A percentile compares a stretch with the other conserved stretches of the same genome.
Evolutionary conservation across 2,888 invertebrate species (phyloP).

Genomic region (Ochropleura plecta): DNA sequence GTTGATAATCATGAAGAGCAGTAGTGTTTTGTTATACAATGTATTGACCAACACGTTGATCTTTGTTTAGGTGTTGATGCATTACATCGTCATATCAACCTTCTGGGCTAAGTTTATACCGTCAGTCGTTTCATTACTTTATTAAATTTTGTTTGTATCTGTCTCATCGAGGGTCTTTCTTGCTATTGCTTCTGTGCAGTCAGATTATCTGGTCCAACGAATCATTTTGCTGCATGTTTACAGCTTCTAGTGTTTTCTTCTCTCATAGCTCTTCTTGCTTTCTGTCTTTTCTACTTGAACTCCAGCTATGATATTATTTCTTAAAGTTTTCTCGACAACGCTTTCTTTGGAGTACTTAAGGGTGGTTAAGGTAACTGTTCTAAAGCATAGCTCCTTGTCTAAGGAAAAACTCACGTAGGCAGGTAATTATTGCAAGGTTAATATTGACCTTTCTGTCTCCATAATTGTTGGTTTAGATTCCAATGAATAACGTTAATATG

Average conservation of each 20-base stretch:
- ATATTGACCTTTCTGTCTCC: constrained; percentile 4
- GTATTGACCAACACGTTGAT: constrained; percentile 23
- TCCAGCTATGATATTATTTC: not conserved
- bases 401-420: no score
- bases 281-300: not conserved
- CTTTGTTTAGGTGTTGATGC: not conserved
- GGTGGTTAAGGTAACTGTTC: not conserved
- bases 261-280: not conserved
- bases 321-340: not conserved
- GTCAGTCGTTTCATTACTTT: not conserved
- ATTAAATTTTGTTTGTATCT: not conserved
- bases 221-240: not conserved
- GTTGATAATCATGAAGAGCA: constrained; percentile 13
- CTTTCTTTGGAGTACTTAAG: not conserved
- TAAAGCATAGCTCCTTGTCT: not conserved
- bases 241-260: not conserved
- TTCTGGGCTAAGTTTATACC: not conserved
- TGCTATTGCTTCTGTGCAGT: not conserved
- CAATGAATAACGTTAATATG: constrained; percentile 22
- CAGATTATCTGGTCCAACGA: not conserved
- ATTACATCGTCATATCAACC: not conserved
- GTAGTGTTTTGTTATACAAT: not conserved
- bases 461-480: constrained; percentile 24
- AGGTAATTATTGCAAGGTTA: not conserved
- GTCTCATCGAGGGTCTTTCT: no score